Evolutionary conservation across 1,140 invertebrate species (phyloP), one percentile per base, ranked within the genome.

Genomic region (Protaetia brevitarsis): DNA sequence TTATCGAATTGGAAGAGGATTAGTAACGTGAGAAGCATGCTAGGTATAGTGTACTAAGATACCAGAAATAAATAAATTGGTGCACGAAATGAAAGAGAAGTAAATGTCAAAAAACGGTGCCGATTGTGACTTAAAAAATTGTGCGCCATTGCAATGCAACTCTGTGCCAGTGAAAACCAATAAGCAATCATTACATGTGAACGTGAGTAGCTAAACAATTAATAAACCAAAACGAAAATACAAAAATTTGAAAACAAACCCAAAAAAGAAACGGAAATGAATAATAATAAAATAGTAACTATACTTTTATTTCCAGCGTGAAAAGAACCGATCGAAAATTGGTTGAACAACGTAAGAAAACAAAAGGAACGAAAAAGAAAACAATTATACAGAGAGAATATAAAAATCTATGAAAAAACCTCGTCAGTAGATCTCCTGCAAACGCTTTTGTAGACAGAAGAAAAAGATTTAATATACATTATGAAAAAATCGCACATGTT

Each of bases 171-270:
- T 84, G 82, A 83, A 80, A 84, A 81, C 79, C 80, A 84, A 77
- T 73, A 82, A 81, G 73, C 82, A 84, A 85, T 85, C 84, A 85
- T 84, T 85, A 85, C 84, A 85, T 85, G 84, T 85, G 83, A 84
- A 82, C 82, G 83, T 85, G 84, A 85, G 83, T 84, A 84, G 80
- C 81, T 80, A 79, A 76, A 78, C 74, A 77, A 74, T 77, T 62
- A 74, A 78, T 73, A 16, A 74, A 78, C 70, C 71, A 71, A 73
- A 76, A 73, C 51, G 67, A 74, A 75, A 73, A 23, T 23, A 51
- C 41, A 51, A 51, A 51, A 51, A 51, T 51, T 11, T 6, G 7
- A 51, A 51, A 23, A 6, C 16, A 51, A 51, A 51, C 41, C 6
- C 7, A 57, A 68, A 64, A 26, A 63, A 51, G 57, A 67, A 71